These are phyloP conservation scores for Chaitophorus viminalis DNA, from an alignment of 2,888 invertebrate genomes.

Conservation along the genomic window DNA sequence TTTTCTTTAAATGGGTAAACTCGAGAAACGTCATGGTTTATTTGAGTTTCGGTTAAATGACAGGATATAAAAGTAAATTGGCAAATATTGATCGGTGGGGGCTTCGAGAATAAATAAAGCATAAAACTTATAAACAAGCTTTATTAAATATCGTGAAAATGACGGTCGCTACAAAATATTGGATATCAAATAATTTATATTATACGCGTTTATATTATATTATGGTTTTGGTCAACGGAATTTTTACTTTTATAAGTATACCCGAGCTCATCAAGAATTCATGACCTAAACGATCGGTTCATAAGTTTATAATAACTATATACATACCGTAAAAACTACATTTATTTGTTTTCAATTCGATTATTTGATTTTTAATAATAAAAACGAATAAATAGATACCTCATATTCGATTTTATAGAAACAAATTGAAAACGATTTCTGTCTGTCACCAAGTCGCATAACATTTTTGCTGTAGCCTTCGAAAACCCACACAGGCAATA, in stretches of 20 bases:
- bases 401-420: neutral
- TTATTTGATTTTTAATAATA: neutral
- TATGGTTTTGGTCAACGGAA: neutral
- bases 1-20: conserved; percentile 36
- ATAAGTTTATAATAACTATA: no score
- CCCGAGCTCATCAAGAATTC: neutral
- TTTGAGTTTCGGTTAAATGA: conserved; percentile 39
- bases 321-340: no score
- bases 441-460: neutral
- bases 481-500: neutral
- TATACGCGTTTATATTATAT: neutral
- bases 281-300: neutral
- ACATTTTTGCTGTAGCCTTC: neutral
- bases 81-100: conserved; percentile 44
- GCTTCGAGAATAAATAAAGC: conserved; percentile 29
- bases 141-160: conserved; percentile 39
- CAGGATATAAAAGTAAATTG: conserved; percentile 56
- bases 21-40: conserved; percentile 39
- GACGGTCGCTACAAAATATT: neutral
- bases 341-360: no score
- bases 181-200: neutral
- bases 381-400: no score
- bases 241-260: neutral
- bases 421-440: neutral
- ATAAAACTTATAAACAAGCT: conserved; percentile 21